Base-by-base conservation (phyloP, 1,140 invertebrate species). In the Apolygus lucorum region DNA sequence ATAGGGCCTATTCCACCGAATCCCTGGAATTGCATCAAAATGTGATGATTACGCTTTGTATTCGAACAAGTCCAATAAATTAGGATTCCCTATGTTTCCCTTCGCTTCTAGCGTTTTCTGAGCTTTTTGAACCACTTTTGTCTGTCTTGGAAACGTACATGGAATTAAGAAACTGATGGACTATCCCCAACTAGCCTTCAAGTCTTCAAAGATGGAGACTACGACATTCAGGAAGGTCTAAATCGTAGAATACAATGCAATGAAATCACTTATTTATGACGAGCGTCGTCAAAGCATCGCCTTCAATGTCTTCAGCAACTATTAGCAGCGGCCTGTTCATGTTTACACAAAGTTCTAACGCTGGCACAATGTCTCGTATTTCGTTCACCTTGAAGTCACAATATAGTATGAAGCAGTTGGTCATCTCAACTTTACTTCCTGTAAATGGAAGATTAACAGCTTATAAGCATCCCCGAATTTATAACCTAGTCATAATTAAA, bases 231-330 rank as follows among this genome's bases (percentile, higher is more conserved):
- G 34, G 34, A 42, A 42, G 34, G 34, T 42, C 34, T 8, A 42
- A 17, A 42, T 17, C 17, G 4, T 42, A 42, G 17, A 4, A 17
- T 42, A 17, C 34, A 42, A 8, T 8, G 34, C 34, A 42, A 4
- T 42, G 34, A n/a, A 13, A 72, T 68, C 25, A 72, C 65, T 83
- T 68, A 76, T 92, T 92, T 0, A 92, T 81, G 34, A 92, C 88
- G 28, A 93, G 78, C 1, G 87, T 87, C 29, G 85, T 88, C 2
- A 92, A 78, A n/a, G 90, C 89, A 76, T 92, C 90, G 13, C 87
- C 87, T 77, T 91, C 88, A 54, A 91, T 81, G 79, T 91, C 88
- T 78, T 91, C 89, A 63, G 90, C 89, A 76, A 92, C 82, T 69
- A 93, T 90, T 1, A 93, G 73, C 1, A 92, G 78, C 2, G 90